Conservation (phyloP, 2,888 invertebrate genomes). For the Ellobium chinense region DNA sequence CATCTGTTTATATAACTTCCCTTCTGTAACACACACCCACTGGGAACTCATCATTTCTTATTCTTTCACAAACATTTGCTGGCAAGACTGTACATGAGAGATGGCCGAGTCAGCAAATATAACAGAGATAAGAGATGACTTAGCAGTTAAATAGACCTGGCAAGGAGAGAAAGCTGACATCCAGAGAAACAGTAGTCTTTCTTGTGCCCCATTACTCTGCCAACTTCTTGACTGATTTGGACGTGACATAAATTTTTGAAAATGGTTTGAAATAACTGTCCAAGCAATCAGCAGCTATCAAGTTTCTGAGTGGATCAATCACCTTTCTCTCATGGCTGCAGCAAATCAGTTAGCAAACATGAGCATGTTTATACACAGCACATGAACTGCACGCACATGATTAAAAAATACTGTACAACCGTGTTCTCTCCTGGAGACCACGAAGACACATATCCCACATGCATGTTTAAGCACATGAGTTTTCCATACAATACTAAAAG, state of each 20-base stretch:
- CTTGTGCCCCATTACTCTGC: no score
- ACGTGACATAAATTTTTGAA: no score
- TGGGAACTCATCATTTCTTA: no score
- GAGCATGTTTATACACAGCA: no score
- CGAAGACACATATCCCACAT: background rate
- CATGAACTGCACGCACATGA: no score
- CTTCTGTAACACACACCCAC: background rate
- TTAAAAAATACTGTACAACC: no score
- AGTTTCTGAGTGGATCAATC: no score
- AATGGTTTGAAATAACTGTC: no score
- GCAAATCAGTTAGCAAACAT: background rate
- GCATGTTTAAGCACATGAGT: background rate
- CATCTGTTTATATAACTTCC: background rate
- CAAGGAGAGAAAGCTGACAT: background rate
- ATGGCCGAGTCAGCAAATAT: background rate
- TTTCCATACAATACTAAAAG: no score
- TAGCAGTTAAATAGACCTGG: background rate
- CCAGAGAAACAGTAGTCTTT: background rate
- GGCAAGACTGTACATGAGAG: background rate
- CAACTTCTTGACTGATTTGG: no score
- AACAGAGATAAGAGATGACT: background rate
- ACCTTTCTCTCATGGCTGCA: background rate
- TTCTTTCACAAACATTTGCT: conserved; percentile 8
- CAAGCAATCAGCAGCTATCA: no score
- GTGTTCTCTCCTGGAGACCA: no score